These are phyloP conservation scores for Lasioglossum zephyrum DNA, from an alignment of 2,888 invertebrate species.

Conservation along the genomic window DNA sequence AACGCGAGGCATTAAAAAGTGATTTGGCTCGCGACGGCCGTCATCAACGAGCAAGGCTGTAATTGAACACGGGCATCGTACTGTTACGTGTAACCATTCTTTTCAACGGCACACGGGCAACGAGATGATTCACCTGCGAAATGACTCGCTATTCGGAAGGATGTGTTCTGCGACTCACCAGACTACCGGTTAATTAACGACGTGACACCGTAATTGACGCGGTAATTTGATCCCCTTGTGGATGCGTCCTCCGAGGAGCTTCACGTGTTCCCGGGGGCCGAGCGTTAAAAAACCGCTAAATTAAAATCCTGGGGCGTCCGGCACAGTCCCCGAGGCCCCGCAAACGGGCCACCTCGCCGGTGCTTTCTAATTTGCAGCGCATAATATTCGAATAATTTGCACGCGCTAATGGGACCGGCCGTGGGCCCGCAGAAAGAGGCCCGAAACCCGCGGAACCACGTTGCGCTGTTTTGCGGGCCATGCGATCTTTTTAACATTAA, in stretches of 20 bases:
- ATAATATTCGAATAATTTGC: conserved; percentile 75
- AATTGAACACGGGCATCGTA: conserved; percentile 4
- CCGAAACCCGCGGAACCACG: conserved; percentile 27
- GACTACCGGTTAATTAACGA: conserved; percentile 77
- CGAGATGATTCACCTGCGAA: conserved; percentile 42
- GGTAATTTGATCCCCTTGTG: conserved; percentile 74
- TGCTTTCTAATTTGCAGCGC: conserved; percentile 74
- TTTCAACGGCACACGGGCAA: conserved; percentile 18
- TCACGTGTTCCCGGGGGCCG: conserved; percentile 45
- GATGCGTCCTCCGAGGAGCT: conserved; percentile 48
- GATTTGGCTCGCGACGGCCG: not conserved
- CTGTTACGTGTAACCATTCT: conserved; percentile 1
- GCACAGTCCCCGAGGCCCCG: conserved; percentile 42
- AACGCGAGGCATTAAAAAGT: not conserved
- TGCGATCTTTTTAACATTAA: conserved; percentile 21
- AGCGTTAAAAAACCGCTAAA: conserved; percentile 73
- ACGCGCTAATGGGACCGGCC: conserved; percentile 62
- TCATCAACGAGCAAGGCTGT: not conserved
- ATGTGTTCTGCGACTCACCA: conserved; percentile 32
- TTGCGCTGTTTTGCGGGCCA: conserved; percentile 14
- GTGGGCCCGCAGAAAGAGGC: conserved; percentile 32
- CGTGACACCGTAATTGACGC: conserved; percentile 77
- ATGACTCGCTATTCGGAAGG: conserved; percentile 37
- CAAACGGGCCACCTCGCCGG: conserved; percentile 49
- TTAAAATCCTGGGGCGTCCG: conserved; percentile 74